Base-by-base conservation (phyloP, 2,888 invertebrate genomes). In the Stenodema calcarata region DNA sequence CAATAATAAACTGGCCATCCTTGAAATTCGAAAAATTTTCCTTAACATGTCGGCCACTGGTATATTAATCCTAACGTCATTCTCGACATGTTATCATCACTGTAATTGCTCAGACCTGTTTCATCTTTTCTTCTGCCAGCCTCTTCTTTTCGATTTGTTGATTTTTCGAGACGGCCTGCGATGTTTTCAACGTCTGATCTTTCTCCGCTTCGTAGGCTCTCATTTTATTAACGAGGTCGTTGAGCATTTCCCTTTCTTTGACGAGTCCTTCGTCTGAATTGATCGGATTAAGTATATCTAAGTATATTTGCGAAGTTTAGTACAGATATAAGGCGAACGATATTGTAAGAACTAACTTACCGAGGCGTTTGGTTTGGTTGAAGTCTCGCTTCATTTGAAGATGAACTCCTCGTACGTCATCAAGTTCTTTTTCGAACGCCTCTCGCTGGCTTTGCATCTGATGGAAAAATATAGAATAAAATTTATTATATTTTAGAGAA, bases 121-220 rank as follows among this genome's bases (percentile, higher is more conserved):
- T 87, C 79, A 87, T 87, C 78, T 88, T 88, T 62, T 88, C 88
- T 69, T 87, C 84, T 16, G 87, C 80, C 6, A 87, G 73, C 28
- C 42, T 86, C 41, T 47, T 69, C 41, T 87, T 87, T 16, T 88
- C 87, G 47, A 69, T 86, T 79, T 86, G 42, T 35, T 81, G 73
- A 18, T 75, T 79, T 27, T 87, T 76, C 35, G 84, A 86, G 23
- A 73, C 76, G 23, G 76, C 83, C 85, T 87, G 78, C 1, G 87
- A 87, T 16, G 83, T 47, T 69, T 76, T 84, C 18, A 88, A 78
- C 54, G 75, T 83, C n/a, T 85, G 83, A 28, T 86, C 87, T 82
- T 88, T 87, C 54, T 87, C 70, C 3, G 70, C 79, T 30, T 87
- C 87, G 75, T 86, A 86, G 14, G 81, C 83, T 9, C 70, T 75